Percentiles rank a stretch among this genome's conserved stretches.
phyloP scores from a whole-genome alignment of 2,888 invertebrate genomes.

The Agrochola litura region DNA sequence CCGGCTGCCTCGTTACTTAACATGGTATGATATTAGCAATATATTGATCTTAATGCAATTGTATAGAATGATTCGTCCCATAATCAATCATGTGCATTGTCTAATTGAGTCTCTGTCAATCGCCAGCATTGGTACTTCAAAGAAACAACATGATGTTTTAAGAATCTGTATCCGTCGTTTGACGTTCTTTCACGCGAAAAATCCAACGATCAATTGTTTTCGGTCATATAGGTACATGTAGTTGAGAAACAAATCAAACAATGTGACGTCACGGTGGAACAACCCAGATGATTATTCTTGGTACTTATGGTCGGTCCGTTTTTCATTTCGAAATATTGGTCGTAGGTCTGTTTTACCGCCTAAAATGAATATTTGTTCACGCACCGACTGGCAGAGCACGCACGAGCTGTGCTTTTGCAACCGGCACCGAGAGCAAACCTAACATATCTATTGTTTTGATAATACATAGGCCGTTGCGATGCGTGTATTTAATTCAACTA shows the following conservation, averaged over 20 bases:
- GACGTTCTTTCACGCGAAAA: neutral
- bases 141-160: neutral
- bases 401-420: neutral
- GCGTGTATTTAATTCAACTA: neutral
- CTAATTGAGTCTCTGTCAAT: neutral
- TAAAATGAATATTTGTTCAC: conserved; percentile 2
- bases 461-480: neutral
- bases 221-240: neutral
- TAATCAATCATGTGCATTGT: neutral
- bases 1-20: conserved; percentile 50
- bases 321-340: neutral
- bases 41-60: conserved; percentile 5
- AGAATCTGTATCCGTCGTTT: neutral
- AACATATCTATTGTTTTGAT: neutral
- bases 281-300: neutral
- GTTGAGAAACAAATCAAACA: conserved; percentile 1
- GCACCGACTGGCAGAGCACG: neutral
- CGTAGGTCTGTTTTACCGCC: neutral
- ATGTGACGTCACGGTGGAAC: neutral
- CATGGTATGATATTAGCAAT: conserved; percentile 42
- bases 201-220: conserved; percentile 6
- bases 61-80: neutral
- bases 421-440: neutral
- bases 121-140: neutral
- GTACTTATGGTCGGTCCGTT: neutral